Percentiles rank a stretch among this genome's conserved stretches.
These are phyloP conservation scores for Parelbella ahira DNA, from an alignment of 2,888 invertebrate genomes.

Conservation along the genomic window DNA sequence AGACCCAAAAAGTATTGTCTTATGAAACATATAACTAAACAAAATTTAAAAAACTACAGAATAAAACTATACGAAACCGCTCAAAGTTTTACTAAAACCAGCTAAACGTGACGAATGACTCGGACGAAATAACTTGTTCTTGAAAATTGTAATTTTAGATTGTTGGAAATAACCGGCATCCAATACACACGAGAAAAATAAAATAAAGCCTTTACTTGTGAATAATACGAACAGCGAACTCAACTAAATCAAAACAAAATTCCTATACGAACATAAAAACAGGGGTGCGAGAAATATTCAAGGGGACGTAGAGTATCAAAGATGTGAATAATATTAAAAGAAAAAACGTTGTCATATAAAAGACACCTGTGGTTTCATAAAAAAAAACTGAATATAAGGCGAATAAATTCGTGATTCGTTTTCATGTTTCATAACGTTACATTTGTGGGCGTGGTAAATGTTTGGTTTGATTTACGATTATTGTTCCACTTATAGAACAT, in stretches of 20 bases:
- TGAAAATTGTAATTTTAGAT: conserved; percentile 59
- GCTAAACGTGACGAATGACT: conserved; percentile 66
- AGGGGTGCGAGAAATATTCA: conserved; percentile 21
- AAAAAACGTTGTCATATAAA: conserved; percentile 56
- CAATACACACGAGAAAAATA: conserved; percentile 39
- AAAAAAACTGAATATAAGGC: conserved; percentile 34
- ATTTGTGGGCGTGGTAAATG: conserved; percentile 21
- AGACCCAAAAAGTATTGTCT: no score
- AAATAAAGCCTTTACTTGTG: conserved; percentile 23
- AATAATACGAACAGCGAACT: conserved; percentile 14
- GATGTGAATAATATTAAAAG: conserved; percentile 49
- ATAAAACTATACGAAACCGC: no score
- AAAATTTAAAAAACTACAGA: no score
- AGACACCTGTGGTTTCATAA: conserved; percentile 64
- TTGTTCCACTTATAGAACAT: conserved; percentile 8
- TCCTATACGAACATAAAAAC: conserved; percentile 6
- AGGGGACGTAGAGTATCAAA: conserved; percentile 41
- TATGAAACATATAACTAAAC: no score
- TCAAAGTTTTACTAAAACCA: conserved; percentile 70
- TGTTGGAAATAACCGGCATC: conserved; percentile 57
- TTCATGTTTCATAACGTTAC: conserved; percentile 20
- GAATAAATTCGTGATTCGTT: conserved; percentile 20
- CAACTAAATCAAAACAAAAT: conserved; percentile 19
- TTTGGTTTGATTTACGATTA: conserved; percentile 23
- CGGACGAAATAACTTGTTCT: conserved; percentile 63